Base-by-base conservation (phyloP, 2,888 invertebrate genomes). In the Lycaena phlaeas region DNA sequence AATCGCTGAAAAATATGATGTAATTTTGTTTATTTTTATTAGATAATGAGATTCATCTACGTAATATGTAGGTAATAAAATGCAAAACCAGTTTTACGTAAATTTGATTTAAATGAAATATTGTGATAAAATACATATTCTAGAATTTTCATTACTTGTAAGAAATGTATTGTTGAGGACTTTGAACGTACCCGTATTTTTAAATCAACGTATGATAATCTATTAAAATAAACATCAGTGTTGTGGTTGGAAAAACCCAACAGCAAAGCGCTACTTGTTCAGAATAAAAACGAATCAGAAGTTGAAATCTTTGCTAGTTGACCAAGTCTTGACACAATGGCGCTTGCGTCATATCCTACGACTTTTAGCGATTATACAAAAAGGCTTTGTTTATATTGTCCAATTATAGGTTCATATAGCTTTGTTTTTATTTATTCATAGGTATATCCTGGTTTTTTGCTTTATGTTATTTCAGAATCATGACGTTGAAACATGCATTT, bases 281-380 rank as follows among this genome's bases (percentile, higher is more conserved):
- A 34, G 43, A 59, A 59, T 63, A 61, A 59, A 56, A 58, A 59
- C 40, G 56, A 54, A 55, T 57, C 55, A 55, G 42, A 46, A 73
- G 69, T n/a, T 68, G 68, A 75, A 76, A 74, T 74, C 70, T 67
- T 61, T 62, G 61, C 54, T 61, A 53, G 61, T 59, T 62, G 61
- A 61, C 61, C 57, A 61, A 65, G 61, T 42, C 43, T 64, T 60
- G 61, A 62, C 63, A 52, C 52, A 76, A 77, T 74, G 48, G 61
- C 40, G 54, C 54, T 77, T 75, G 63, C 73, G 73, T 72, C 76
- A 77, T 52, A 58, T 63, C 60, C 61, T 55, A 42, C 46, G 44
- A 46, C 47, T 47, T 50, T 46, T 43, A 49, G 49, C 40, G 45
- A 44, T 41, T 48, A 40, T 43, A 44, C 38, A 47, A 47, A 52